These are phyloP conservation scores for Podarcis siculus DNA, from an alignment of 2,797 vertebrate genomes.

Conservation along the genomic window DNA sequence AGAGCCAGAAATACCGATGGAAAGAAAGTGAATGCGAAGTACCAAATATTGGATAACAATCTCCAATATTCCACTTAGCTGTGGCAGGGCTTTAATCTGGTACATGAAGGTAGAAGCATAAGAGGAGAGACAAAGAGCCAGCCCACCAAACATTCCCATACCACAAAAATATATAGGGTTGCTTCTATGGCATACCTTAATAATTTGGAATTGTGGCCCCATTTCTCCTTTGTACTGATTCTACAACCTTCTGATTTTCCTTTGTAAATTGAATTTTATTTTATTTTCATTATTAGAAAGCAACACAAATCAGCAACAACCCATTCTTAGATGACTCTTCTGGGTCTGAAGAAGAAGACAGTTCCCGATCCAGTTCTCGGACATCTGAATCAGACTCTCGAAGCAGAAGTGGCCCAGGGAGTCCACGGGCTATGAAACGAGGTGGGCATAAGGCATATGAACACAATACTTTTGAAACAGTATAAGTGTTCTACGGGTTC, in stretches of 20 bases:
- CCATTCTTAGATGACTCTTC: slow-evolving; percentile 90
- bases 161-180: not conserved
- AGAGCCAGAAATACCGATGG: not conserved
- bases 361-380: slow-evolving; percentile 85
- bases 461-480: not conserved
- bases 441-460: slow-evolving; percentile 73
- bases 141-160: not conserved
- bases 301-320: slow-evolving; percentile 90
- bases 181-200: not conserved
- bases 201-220: not conserved
- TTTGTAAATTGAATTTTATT: not conserved
- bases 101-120: not conserved
- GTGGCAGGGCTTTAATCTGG: not conserved
- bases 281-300: slow-evolving; percentile 81
- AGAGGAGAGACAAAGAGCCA: not conserved
- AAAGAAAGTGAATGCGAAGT: not conserved
- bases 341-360: slow-evolving; percentile 92
- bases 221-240: not conserved
- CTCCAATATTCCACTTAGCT: not conserved
- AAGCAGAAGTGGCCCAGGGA: slow-evolving; percentile 85
- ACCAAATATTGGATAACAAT: not conserved
- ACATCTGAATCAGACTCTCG: slow-evolving; percentile 84
- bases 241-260: not conserved
- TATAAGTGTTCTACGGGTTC: not conserved
- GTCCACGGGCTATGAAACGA: slow-evolving; percentile 91